Evolutionary conservation across 2,797 vertebrate genomes (phyloP).

Genomic region (Hirundo rustica): DNA sequence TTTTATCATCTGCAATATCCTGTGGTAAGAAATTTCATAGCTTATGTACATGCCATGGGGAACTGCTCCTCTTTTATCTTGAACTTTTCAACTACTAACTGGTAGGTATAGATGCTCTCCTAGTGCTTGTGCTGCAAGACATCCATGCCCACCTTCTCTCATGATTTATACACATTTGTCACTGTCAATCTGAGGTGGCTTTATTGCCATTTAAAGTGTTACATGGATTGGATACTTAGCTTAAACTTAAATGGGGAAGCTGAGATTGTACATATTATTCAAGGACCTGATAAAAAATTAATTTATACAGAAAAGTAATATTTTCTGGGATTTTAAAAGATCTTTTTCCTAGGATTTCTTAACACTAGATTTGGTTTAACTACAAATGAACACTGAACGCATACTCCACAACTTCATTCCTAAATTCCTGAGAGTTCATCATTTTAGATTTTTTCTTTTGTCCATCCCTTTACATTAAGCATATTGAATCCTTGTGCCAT

Average conservation of each 20-base stretch:
- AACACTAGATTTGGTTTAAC: background rate
- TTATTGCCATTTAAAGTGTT: background rate
- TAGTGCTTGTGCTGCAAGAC: background rate
- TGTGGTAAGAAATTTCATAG: background rate
- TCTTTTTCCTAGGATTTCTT: background rate
- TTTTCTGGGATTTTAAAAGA: background rate
- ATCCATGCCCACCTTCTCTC: background rate
- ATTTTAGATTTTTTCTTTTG: background rate
- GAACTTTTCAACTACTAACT: background rate
- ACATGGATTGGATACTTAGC: background rate
- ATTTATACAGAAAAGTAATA: background rate
- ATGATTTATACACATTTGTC: background rate
- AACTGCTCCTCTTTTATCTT: background rate
- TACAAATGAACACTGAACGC: background rate
- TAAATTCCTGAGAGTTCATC: background rate
- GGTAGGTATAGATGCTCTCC: background rate
- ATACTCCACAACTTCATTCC: background rate
- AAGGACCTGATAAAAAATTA: background rate
- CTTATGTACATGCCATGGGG: background rate
- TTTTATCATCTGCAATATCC: constrained; percentile 17
- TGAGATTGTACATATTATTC: background rate
- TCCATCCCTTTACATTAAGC: background rate
- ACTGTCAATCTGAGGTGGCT: background rate
- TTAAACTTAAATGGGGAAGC: background rate
- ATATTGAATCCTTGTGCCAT: background rate